These are phyloP conservation scores for Microhierax caerulescens DNA, from an alignment of 2,797 vertebrate genomes.

Conservation along the genomic window DNA sequence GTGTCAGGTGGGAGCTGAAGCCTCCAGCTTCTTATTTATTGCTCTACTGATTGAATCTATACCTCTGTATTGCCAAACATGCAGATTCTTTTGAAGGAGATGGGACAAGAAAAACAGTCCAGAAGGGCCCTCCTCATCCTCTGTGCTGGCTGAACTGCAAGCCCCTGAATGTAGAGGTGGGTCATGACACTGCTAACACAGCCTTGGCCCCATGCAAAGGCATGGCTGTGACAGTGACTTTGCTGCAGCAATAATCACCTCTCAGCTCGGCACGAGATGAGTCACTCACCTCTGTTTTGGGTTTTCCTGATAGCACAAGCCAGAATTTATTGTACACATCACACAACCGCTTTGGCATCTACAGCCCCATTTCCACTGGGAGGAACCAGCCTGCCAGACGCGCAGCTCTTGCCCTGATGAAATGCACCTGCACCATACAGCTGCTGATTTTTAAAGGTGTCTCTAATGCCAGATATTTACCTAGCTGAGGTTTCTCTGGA, in stretches of 20 bases:
- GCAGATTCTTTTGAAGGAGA: neutral
- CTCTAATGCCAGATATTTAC: neutral
- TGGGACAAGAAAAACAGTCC: neutral
- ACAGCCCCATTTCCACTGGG: neutral
- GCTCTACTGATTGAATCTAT: neutral
- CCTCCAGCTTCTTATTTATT: neutral
- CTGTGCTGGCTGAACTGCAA: neutral
- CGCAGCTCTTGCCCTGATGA: neutral
- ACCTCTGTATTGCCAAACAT: neutral
- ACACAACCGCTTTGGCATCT: neutral
- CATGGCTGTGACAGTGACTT: rapidly evolving
- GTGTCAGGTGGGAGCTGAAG: neutral
- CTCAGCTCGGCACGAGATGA: neutral
- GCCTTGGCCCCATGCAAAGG: neutral
- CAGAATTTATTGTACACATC: neutral
- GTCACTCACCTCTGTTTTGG: neutral
- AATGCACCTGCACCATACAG: neutral
- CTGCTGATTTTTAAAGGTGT: slow-evolving; percentile 16
- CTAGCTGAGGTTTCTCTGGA: neutral
- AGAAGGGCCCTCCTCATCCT: neutral
- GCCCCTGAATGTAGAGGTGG: neutral
- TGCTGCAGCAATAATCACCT: neutral
- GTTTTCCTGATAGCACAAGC: neutral
- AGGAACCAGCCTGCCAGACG: neutral
- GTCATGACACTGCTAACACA: neutral